Conservation (phyloP, 2,113 vertebrate species). For the Trichechus manatus region DNA sequence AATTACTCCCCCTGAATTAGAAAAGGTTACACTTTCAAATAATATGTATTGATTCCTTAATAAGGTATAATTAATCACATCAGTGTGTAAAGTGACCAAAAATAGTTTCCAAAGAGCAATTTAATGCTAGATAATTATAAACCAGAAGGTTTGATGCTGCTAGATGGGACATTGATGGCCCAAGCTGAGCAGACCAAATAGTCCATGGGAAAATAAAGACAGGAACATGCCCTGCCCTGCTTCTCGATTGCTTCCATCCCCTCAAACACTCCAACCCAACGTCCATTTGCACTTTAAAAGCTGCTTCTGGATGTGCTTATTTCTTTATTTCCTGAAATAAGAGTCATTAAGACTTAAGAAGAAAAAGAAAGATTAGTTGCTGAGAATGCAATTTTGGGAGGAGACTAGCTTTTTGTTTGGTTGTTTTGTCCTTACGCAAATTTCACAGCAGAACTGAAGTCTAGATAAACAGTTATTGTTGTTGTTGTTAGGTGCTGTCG, state of each 20-base stretch:
- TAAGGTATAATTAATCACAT: slow-evolving; percentile 62
- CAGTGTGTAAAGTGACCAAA: neutral
- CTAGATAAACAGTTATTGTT: neutral
- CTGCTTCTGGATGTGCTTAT: neutral
- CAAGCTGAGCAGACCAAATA: neutral
- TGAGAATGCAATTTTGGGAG: neutral
- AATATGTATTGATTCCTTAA: slow-evolving; percentile 25
- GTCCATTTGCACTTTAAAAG: neutral
- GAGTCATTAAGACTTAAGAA: neutral
- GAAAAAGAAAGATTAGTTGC: neutral
- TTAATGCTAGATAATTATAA: slow-evolving; percentile 41
- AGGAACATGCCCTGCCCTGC: accelerated
- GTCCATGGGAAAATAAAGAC: neutral
- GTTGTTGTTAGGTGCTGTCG: no score
- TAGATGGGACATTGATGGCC: neutral
- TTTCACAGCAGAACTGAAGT: neutral
- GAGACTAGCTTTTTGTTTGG: neutral
- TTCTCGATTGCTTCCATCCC: neutral
- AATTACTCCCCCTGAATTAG: neutral
- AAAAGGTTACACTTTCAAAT: slow-evolving; percentile 47
- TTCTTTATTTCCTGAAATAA: slow-evolving; percentile 35
- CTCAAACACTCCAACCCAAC: neutral
- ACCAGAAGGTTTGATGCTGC: neutral
- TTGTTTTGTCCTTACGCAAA: neutral
- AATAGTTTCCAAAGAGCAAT: slow-evolving; percentile 50